A percentile compares a stretch with the other conserved stretches of the same genome.
Conservation (phyloP, 2,797 vertebrate genomes). For the Onychomys leucogaster region DNA sequence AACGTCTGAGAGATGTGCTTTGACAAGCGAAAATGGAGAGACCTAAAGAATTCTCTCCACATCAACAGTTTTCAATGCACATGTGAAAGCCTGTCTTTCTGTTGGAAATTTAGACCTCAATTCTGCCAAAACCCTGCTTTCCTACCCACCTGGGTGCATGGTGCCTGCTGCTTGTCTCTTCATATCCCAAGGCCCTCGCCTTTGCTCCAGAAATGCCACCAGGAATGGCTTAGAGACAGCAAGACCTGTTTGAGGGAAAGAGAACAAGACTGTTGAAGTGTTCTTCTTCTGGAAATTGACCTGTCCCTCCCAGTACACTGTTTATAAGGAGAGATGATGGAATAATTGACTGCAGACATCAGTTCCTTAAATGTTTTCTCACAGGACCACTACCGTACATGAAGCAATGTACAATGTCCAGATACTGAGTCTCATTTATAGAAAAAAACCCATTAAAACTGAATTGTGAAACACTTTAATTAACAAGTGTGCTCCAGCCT, state of each 20-base stretch:
- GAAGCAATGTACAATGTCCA: not conserved
- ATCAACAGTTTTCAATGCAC: not conserved
- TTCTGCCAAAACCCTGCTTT: not conserved
- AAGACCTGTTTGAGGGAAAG: not conserved
- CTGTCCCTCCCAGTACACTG: not conserved
- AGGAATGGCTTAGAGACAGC: not conserved
- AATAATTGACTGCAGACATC: not conserved
- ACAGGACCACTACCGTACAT: not conserved
- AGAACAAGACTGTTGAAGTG: not conserved
- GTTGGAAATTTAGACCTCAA: not conserved
- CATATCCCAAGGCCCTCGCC: not conserved
- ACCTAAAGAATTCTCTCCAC: not conserved
- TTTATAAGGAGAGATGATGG: not conserved
- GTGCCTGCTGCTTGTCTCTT: not conserved
- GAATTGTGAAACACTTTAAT: not conserved
- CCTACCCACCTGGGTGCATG: not conserved
- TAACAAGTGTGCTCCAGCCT: not conserved
- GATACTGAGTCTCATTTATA: not conserved
- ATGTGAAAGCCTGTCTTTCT: not conserved
- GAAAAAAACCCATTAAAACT: not conserved
- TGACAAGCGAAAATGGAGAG: not conserved
- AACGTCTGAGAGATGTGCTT: not conserved
- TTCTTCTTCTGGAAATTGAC: not conserved
- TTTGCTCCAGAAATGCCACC: not conserved
- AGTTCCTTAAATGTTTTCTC: not conserved